Base-by-base conservation (phyloP, 30 jellyfish, hydroid and myxozoan genomes). In the Aurelia sp. region DNA sequence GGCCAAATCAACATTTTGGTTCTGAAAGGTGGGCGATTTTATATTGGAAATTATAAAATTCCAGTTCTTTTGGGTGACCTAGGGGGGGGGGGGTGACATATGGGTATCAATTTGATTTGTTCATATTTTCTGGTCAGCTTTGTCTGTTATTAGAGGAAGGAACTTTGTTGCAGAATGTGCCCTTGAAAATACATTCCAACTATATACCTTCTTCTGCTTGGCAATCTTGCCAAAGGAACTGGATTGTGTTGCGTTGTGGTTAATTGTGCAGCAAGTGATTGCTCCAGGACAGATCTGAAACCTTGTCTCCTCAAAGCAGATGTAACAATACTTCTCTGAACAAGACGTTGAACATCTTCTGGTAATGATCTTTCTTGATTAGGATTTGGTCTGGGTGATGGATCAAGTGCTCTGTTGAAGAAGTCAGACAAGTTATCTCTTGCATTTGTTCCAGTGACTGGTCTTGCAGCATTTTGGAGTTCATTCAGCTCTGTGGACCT, bases 381-480 rank as follows among this genome's bases (percentile, higher is more conserved):
- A 19, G 76, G 86, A 62, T 31, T 86, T 11, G 76, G 74, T 15
- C 20, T 59, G 48, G 78, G 53, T 41, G 44, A 58, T 4, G 96
- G 92, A 48, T 87, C 58, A 11, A 63, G 41, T 21, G 91, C 94
- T 51, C 97, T 57, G 63, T 68, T 57, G 77, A 92, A 92, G 65
- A 92, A 92, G 17, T 66, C 78, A 0, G 86, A 84, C 64, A 92
- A 62, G 59, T 67, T 92, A 2, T 82, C 90, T 57, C 98, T 78
- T 27, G 98, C 89, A 78, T 74, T 62, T 31, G 97, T 71, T 6
- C 97, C 97, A 53, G 98, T 86, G 52, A 88, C 97, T 23, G 94
- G 88, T 23, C 98, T 71, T 51, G 94, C 87, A 15, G 90, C 87
- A 59, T 72, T 91, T 59, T 87, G 98, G 60, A 92, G 81, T 41